Evolutionary conservation across 2,797 vertebrate species (phyloP).

Genomic region (Brotula barbata): DNA sequence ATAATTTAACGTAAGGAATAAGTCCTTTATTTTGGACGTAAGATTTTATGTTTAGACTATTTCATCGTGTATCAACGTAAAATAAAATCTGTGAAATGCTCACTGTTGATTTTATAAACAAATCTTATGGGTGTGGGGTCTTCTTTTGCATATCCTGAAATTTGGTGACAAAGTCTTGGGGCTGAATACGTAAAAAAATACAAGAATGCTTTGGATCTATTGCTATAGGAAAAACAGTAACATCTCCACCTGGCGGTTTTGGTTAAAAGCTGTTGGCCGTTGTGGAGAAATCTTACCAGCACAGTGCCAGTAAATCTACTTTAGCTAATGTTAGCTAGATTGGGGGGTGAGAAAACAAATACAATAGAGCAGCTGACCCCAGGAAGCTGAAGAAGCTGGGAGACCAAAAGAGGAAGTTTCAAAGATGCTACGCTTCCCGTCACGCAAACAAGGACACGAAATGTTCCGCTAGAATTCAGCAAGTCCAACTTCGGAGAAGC

Average conservation of each 20-base stretch:
- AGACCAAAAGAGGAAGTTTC: slow-evolving; percentile 86
- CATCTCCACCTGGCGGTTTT: slow-evolving; percentile 54
- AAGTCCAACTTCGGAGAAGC: slow-evolving; percentile 30
- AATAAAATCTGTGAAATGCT: too few relatives aligned
- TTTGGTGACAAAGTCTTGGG: too few relatives aligned
- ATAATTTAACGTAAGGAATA: too few relatives aligned
- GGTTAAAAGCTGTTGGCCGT: background rate
- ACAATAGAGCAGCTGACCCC: slow-evolving; percentile 77
- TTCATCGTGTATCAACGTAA: too few relatives aligned
- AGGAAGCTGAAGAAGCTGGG: slow-evolving; percentile 82
- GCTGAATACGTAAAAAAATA: background rate
- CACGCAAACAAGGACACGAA: slow-evolving; percentile 85
- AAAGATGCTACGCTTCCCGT: slow-evolving; percentile 94
- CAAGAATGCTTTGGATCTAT: background rate
- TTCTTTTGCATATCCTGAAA: too few relatives aligned
- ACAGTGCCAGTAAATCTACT: background rate
- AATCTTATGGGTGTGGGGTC: too few relatives aligned
- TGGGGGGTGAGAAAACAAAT: background rate
- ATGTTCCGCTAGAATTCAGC: slow-evolving; percentile 41
- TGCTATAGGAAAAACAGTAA: slow-evolving; percentile 12
- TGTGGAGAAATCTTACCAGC: background rate
- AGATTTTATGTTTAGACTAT: too few relatives aligned
- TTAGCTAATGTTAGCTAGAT: background rate
- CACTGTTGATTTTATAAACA: too few relatives aligned
- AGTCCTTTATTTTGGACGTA: too few relatives aligned